Percentiles rank a stretch among this genome's conserved stretches.
These are phyloP conservation scores for Baccha elongata DNA, from an alignment of 2,888 invertebrate species.

Conservation along the genomic window DNA sequence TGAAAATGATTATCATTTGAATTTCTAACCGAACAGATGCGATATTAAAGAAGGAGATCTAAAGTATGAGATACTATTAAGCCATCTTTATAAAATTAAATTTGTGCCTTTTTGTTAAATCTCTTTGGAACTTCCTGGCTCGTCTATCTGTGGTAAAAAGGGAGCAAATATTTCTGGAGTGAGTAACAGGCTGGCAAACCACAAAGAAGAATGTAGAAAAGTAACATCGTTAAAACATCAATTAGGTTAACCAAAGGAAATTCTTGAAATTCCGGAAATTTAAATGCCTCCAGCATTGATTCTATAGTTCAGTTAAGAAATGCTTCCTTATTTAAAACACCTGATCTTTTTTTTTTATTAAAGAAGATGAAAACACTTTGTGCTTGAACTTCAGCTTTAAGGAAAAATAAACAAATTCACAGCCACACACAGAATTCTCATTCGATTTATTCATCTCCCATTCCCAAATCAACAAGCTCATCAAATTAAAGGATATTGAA, in stretches of 20 bases:
- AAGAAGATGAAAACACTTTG: background rate
- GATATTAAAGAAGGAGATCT: too few species aligned
- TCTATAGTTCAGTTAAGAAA: background rate
- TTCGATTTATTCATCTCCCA: background rate
- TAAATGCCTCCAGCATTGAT: background rate
- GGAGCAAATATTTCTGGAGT: background rate
- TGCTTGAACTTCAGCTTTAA: too few species aligned
- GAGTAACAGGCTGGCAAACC: background rate
- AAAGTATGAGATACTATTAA: background rate
- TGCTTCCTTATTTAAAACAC: background rate
- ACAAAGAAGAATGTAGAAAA: background rate
- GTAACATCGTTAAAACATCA: background rate
- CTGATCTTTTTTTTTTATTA: background rate
- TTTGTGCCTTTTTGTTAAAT: background rate
- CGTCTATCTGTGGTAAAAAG: background rate
- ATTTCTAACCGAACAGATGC: too few species aligned
- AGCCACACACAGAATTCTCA: background rate
- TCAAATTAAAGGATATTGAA: conserved; percentile 24
- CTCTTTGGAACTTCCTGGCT: background rate
- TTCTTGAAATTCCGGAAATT: background rate
- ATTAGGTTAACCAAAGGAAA: background rate
- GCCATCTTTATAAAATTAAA: background rate
- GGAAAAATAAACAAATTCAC: too few species aligned
- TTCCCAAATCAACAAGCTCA: background rate
- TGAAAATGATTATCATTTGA: too few species aligned